Evolutionary conservation across 2,797 vertebrate species (phyloP).

Genomic region (Onychomys arenicola): DNA sequence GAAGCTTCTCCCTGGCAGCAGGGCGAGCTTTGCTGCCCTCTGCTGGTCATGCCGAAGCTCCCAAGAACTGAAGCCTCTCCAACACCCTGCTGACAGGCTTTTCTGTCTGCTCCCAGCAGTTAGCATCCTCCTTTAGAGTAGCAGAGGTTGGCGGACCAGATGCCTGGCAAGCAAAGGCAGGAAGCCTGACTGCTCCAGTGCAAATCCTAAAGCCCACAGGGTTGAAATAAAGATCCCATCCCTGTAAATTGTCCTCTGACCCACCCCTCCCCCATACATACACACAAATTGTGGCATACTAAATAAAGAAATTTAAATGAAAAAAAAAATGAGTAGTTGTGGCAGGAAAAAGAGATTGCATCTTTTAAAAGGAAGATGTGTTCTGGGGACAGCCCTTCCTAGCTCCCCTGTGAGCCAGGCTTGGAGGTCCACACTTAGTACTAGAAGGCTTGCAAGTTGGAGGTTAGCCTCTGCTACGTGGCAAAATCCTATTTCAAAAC

Average conservation of each 20-base stretch:
- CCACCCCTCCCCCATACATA: not conserved
- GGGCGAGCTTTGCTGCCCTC: slow-evolving; percentile 79
- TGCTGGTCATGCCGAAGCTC: slow-evolving; percentile 54
- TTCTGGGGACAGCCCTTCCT: not conserved
- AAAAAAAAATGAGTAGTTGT: not conserved
- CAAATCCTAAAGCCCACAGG: not conserved
- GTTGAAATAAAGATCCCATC: not conserved
- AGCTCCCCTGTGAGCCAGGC: not conserved
- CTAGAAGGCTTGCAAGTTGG: not conserved
- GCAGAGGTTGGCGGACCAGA: not conserved
- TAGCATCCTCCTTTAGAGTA: not conserved
- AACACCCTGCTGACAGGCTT: not conserved
- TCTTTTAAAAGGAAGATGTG: slow-evolving; percentile 16
- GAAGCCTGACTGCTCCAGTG: not conserved
- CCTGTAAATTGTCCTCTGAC: not conserved
- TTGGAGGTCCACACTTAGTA: not conserved
- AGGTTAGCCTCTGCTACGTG: not conserved
- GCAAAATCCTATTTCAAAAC: not conserved
- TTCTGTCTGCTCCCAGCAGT: not conserved
- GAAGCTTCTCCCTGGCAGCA: not conserved
- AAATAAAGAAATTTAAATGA: not conserved
- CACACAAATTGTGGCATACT: not conserved
- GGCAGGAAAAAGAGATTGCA: not conserved
- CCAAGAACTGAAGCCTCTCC: not conserved
- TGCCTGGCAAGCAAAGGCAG: not conserved